phyloP scores from a whole-genome alignment of 1,140 invertebrate species.

The Saccostrea echinata region DNA sequence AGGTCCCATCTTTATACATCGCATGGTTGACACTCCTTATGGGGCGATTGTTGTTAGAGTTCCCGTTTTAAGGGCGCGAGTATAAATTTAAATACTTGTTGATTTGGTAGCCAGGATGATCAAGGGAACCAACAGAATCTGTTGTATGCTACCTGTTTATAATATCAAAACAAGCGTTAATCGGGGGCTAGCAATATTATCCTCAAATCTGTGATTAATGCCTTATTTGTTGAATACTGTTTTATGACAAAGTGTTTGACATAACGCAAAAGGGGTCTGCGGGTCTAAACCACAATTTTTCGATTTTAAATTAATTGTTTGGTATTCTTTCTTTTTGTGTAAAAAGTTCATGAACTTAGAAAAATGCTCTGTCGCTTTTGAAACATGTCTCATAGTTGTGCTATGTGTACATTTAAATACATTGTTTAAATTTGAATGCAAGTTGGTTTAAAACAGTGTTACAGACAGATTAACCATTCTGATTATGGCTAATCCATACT shows the following conservation, averaged over 20 bases:
- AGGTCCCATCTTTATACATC: background rate
- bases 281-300: slow-evolving; percentile 8
- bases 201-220: background rate
- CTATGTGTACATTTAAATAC: background rate
- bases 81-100: slow-evolving; percentile 13
- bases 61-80: background rate
- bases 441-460: background rate
- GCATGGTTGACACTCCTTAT: background rate
- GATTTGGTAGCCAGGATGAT: background rate
- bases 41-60: background rate
- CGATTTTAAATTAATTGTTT: background rate
- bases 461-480: slow-evolving; percentile 8
- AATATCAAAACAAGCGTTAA: background rate
- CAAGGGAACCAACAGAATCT: background rate
- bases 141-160: background rate
- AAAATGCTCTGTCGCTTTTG: background rate
- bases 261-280: background rate
- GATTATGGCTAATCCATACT: slow-evolving; percentile 20
- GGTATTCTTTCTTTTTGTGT: background rate
- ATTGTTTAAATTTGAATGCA: background rate
- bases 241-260: background rate
- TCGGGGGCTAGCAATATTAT: background rate
- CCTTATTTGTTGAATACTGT: background rate
- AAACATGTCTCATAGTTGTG: background rate
- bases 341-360: slow-evolving; percentile 3